phyloP scores from a whole-genome alignment of 2,797 vertebrate genomes.

The Ctenopoma multispine region DNA sequence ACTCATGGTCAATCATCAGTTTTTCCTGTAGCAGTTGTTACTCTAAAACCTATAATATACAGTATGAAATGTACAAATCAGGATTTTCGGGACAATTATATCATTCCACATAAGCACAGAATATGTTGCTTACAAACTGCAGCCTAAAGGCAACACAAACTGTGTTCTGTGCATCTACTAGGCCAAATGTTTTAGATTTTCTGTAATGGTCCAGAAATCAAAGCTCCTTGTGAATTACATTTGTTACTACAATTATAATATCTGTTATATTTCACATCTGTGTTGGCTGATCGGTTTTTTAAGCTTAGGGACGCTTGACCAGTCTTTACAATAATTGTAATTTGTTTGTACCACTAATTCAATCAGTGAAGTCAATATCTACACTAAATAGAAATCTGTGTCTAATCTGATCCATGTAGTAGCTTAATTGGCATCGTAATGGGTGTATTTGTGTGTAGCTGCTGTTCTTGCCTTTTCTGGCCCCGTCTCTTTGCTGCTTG shows the following conservation, averaged over 20 bases:
- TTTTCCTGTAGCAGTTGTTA: too few relatives aligned
- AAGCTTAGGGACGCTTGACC: not conserved
- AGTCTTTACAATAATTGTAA: not conserved
- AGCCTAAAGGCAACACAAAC: not conserved
- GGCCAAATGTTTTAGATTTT: not conserved
- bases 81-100: not conserved
- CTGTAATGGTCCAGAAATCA: not conserved
- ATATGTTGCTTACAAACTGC: not conserved
- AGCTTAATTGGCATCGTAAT: slow-evolving; percentile 19
- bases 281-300: not conserved
- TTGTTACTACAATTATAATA: not conserved
- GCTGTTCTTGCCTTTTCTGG: slow-evolving; percentile 7
- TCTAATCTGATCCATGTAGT: slow-evolving; percentile 10
- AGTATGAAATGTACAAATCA: not conserved
- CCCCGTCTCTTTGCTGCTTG: slow-evolving; percentile 15
- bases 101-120: too few relatives aligned
- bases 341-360: not conserved
- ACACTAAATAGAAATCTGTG: slow-evolving; percentile 1
- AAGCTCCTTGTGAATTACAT: not conserved
- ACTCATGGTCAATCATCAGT: too few relatives aligned
- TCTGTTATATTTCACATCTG: not conserved
- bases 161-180: not conserved
- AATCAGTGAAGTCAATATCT: slow-evolving; percentile 13
- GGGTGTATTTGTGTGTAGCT: slow-evolving; percentile 13
- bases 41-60: too few relatives aligned